Evolutionary conservation across 2,113 vertebrate genomes (phyloP), one percentile per base, ranked within the genome.

Genomic region (Nesoenas mayeri): DNA sequence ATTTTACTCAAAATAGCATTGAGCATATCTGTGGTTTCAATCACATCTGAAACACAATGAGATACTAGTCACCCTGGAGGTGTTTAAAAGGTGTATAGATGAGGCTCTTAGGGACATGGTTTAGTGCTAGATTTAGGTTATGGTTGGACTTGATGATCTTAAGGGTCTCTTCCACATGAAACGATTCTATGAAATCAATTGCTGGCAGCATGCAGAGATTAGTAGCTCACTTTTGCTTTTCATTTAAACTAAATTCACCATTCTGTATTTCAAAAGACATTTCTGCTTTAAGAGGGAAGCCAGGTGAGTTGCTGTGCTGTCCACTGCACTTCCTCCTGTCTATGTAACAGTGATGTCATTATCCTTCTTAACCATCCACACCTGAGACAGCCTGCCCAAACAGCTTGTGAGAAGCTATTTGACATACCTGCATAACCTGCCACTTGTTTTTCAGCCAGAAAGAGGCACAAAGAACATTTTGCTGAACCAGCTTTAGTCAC

Each of bases 351-450:
- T 1, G 28, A 74, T 17, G 69, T 21, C 34, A 20, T 11, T 40
- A 17, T 38, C 50, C 64, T 67, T 28, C 57, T n/a, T 24, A 42
- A 31, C 6, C 44, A 47, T 0, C 6, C 48, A 36, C 70, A 65
- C 29, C 67, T 6, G 16, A 92, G 42, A 58, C 53, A 61, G 32
- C 24, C n/a, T 5, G 48, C 14, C 20, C 61, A 82, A 84, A 2
- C 0, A 1, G 21, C n/a, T 60, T 3, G 0, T 15, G 34, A 31
- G 11, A 72, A 50, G 54, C 32, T 58, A 22, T 29, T 93, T 56
- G 47, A 50, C 18, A 16, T 20, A 12, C 34, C 13, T 74, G 32
- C 29, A 25, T 10, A 60, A 44, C 26, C 32, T 66, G 47, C 47
- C 2, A 1, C 28, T 61, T 65, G 47, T 24, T 91, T n/a, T 40